A percentile compares a stretch with the other conserved stretches of the same genome.
These are phyloP conservation scores for Rhagium mordax DNA, from an alignment of 2,888 invertebrate species.

Conservation along the genomic window DNA sequence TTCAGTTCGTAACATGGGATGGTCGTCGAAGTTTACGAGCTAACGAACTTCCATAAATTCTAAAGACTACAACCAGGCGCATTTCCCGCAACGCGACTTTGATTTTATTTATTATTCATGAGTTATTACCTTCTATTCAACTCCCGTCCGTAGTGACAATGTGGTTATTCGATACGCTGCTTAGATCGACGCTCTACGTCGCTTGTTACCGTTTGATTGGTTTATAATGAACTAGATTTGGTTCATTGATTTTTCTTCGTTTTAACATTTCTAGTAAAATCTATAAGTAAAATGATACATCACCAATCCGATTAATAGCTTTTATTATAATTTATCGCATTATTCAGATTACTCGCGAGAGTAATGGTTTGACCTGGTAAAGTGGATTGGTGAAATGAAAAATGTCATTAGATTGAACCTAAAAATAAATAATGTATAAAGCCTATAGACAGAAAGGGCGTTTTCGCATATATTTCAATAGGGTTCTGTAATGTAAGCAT, in stretches of 20 bases:
- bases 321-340: slow-evolving; percentile 3
- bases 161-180: slow-evolving; percentile 61
- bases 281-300: slow-evolving; percentile 13
- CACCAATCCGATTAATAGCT: slow-evolving; percentile 11
- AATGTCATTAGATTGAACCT: slow-evolving; percentile 25
- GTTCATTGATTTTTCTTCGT: not conserved
- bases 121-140: slow-evolving; percentile 63
- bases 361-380: slow-evolving; percentile 21
- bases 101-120: slow-evolving; percentile 66
- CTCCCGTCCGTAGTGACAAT: slow-evolving; percentile 61
- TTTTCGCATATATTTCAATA: slow-evolving; percentile 51
- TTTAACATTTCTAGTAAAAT: slow-evolving; percentile 7
- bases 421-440: slow-evolving; percentile 36
- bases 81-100: slow-evolving; percentile 58
- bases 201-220: slow-evolving; percentile 61
- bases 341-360: slow-evolving; percentile 8
- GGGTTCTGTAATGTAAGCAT: slow-evolving; percentile 62
- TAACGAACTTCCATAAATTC: slow-evolving; percentile 67
- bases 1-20: slow-evolving; percentile 66
- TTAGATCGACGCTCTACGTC: slow-evolving; percentile 57
- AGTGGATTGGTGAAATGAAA: slow-evolving; percentile 25
- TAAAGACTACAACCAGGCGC: slow-evolving; percentile 59
- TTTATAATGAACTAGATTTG: slow-evolving; percentile 56
- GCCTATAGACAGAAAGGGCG: slow-evolving; percentile 42
- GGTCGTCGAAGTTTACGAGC: slow-evolving; percentile 67